A percentile compares a stretch with the other conserved stretches of the same genome.
phyloP scores from a whole-genome alignment of 1,140 invertebrate species.

The Polypedilum vanderplanki region DNA sequence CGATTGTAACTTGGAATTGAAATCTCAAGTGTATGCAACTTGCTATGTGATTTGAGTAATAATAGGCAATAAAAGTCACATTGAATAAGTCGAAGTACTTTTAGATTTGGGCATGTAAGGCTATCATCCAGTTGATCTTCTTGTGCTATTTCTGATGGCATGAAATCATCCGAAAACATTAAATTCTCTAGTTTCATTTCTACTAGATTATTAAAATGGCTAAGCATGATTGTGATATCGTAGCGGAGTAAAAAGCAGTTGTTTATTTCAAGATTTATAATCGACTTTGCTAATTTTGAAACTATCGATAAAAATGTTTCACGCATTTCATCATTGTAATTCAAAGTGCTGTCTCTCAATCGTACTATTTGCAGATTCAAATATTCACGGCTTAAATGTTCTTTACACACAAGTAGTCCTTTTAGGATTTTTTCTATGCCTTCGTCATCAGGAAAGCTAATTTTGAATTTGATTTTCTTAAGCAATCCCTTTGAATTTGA shows the following conservation, averaged over 20 bases:
- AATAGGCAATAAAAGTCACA: conserved; percentile 7
- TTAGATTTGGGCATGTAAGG: background rate
- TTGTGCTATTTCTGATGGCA: background rate
- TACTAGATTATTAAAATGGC: background rate
- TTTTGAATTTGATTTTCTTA: background rate
- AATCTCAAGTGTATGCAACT: background rate
- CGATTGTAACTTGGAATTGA: background rate
- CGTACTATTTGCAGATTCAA: background rate
- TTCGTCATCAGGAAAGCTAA: background rate
- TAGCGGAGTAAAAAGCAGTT: background rate
- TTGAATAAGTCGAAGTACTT: background rate
- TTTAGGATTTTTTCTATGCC: background rate
- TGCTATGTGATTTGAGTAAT: background rate
- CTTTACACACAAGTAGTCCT: background rate
- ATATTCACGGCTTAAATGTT: background rate
- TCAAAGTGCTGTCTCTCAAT: background rate
- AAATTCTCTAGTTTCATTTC: background rate
- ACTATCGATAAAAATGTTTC: background rate
- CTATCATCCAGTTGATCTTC: background rate
- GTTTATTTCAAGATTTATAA: background rate
- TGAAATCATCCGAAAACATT: background rate
- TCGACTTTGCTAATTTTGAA: background rate
- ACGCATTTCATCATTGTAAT: background rate
- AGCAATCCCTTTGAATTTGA: background rate
- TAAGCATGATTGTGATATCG: background rate